Evolutionary conservation across 2,888 invertebrate genomes (phyloP), one percentile per base, ranked within the genome.

Genomic region (Vesta saturnalis): DNA sequence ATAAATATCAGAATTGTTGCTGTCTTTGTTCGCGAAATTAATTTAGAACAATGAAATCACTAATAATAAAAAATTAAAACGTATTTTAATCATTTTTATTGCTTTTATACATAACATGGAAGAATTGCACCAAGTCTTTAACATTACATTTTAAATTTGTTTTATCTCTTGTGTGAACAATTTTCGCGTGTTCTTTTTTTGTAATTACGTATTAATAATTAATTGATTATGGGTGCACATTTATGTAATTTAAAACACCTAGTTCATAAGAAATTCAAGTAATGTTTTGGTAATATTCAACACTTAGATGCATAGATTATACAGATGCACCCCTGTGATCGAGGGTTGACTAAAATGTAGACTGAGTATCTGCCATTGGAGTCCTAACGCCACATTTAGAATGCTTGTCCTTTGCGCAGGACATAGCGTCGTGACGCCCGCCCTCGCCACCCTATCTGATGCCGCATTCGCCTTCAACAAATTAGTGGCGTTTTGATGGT

Each of bases 401-500:
- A 77, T 74, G 67, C 73, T 64, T 39, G 64, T 66, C 70, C 73
- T 67, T 62, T 67, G 78, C 79, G 80, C 79, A 76, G 75, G 78
- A 78, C 79, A 73, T 74, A 70, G 78, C 80, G 81, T 78, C 80
- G 77, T 77, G 81, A 79, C 82, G 82, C 78, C 76, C 74, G 75
- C 75, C 77, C 77, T 74, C 74, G 79, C 81, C 77, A 79, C 80
- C 77, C 79, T 78, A 79, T 77, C 77, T 77, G 79, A 76, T 78
- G 81, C 81, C 83, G 83, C 82, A 83, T 82, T 83, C 82, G 83
- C 81, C 79, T 80, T 80, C 76, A 78, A 81, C 82, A 82, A 83
- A 83, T 83, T 83, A 83, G 83, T 83, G 81, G 82, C 82, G 78
- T 83, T 83, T 83, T 83, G 83, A 83, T 81, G 83, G 82, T 83